phyloP scores from a whole-genome alignment of 2,888 invertebrate genomes.

The Diaphora mendica region DNA sequence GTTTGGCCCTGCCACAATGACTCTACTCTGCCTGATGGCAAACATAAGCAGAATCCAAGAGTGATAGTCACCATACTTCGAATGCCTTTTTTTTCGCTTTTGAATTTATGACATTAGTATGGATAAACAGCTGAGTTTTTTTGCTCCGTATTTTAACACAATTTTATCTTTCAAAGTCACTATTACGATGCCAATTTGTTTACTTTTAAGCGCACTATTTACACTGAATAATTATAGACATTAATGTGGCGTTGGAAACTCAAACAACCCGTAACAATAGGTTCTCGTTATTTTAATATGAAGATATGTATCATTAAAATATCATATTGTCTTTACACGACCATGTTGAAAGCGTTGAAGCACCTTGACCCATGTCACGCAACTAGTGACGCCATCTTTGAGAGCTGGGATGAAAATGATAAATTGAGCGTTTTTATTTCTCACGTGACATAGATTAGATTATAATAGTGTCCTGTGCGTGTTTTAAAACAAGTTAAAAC shows the following conservation, averaged over 20 bases:
- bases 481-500: constrained; percentile 6
- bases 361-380: constrained; percentile 54
- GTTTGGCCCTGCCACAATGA: too few species aligned
- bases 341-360: constrained; percentile 44
- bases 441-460: constrained; percentile 44
- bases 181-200: not conserved
- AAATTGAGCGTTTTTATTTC: constrained; percentile 29
- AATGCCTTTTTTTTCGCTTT: too few species aligned
- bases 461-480: constrained; percentile 38
- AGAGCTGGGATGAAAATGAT: constrained; percentile 35
- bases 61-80: too few species aligned
- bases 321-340: constrained; percentile 59
- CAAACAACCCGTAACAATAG: not conserved
- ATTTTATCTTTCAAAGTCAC: not conserved
- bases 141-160: not conserved
- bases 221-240: not conserved
- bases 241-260: not conserved
- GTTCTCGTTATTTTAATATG: constrained; percentile 33
- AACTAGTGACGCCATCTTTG: constrained; percentile 30
- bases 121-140: not conserved
- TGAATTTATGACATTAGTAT: too few species aligned
- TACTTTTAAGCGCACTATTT: not conserved
- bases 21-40: too few species aligned
- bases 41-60: too few species aligned
- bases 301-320: constrained; percentile 48